phyloP scores from a whole-genome alignment of 2,797 vertebrate species.

The Fundulus diaphanus region DNA sequence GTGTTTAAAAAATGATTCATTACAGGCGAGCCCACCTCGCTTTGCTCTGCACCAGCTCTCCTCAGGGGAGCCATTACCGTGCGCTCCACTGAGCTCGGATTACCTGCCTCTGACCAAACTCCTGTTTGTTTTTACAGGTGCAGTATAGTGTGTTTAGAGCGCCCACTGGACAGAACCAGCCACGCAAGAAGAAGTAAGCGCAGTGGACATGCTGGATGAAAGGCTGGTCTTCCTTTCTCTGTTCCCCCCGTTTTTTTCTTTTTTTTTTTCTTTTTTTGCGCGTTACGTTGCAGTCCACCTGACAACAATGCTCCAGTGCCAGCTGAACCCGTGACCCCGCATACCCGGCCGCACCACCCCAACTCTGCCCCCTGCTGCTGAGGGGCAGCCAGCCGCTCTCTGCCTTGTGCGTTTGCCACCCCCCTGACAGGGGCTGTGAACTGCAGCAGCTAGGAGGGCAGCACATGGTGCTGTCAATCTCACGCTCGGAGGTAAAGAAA shows the following conservation, averaged over 20 bases:
- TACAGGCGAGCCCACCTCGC: slow-evolving; percentile 90
- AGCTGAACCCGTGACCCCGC: slow-evolving; percentile 63
- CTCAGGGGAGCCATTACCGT: slow-evolving; percentile 94
- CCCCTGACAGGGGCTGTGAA: slow-evolving; percentile 76
- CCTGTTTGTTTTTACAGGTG: slow-evolving; percentile 99
- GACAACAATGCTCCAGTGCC: slow-evolving; percentile 70
- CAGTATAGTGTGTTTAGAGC: slow-evolving; percentile 89
- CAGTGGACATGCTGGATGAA: slow-evolving; percentile 59
- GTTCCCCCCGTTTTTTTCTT: slow-evolving; percentile 4
- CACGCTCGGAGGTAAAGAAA: slow-evolving; percentile 71
- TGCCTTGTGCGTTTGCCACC: slow-evolving; percentile 71
- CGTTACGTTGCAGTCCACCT: slow-evolving; percentile 60
- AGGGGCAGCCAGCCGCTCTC: slow-evolving; percentile 66
- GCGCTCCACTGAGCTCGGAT: slow-evolving; percentile 88
- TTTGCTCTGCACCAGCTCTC: slow-evolving; percentile 82
- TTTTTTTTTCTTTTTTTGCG: slow-evolving; percentile 56
- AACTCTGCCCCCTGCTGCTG: slow-evolving; percentile 66
- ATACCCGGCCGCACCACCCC: slow-evolving; percentile 58
- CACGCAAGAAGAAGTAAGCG: slow-evolving; percentile 87
- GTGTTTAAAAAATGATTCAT: slow-evolving; percentile 99
- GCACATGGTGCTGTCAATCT: slow-evolving; percentile 80
- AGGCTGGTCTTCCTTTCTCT: slow-evolving; percentile 44
- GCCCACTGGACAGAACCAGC: slow-evolving; percentile 83
- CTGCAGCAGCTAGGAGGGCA: slow-evolving; percentile 72
- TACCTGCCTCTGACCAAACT: slow-evolving; percentile 89